These are phyloP conservation scores for Lagocephalus sceleratus DNA, from an alignment of 2,797 vertebrate species.

Conservation along the genomic window DNA sequence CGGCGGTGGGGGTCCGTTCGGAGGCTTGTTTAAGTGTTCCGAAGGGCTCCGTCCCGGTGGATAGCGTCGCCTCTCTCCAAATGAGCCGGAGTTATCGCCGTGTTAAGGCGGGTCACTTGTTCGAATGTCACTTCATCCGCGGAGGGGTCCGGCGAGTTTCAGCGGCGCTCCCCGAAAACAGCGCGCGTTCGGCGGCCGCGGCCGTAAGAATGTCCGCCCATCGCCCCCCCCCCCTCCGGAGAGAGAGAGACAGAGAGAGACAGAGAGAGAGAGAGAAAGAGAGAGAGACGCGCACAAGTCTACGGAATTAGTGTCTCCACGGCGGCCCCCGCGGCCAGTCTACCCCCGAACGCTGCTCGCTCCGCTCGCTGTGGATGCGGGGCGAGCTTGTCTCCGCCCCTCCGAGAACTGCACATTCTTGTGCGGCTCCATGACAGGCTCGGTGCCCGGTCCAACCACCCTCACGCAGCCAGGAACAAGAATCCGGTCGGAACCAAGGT, in stretches of 20 bases:
- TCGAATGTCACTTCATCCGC: slow-evolving; percentile 35
- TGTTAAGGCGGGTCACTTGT: slow-evolving; percentile 53
- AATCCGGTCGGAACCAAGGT: slow-evolving; percentile 39
- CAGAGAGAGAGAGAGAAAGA: slow-evolving; percentile 36
- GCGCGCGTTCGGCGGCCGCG: slow-evolving; percentile 11
- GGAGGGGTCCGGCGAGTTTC: slow-evolving; percentile 36
- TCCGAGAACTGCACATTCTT: slow-evolving; percentile 68
- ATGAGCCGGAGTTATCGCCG: slow-evolving; percentile 35
- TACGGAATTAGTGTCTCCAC: too few relatives aligned
- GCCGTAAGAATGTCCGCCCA: slow-evolving; percentile 31
- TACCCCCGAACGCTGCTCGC: slow-evolving; percentile 25
- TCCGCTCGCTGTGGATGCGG: slow-evolving; percentile 43
- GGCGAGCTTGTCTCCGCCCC: slow-evolving; percentile 72
- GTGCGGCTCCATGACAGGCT: slow-evolving; percentile 38
- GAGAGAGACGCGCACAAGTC: slow-evolving; percentile 25
- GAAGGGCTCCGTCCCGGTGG: not conserved
- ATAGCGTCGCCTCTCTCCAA: slow-evolving; percentile 17
- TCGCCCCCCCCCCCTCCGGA: slow-evolving; percentile 27
- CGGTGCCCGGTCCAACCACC: slow-evolving; percentile 31
- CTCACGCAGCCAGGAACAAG: slow-evolving; percentile 45
- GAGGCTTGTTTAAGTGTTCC: slow-evolving; percentile 4
- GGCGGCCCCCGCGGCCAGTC: slow-evolving; percentile 26
- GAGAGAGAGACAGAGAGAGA: slow-evolving; percentile 31
- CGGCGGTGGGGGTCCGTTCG: slow-evolving; percentile 6
- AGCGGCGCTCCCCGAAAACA: slow-evolving; percentile 15